Conservation (phyloP, 35 echinoderm and acorn worm species). For the Apostichopus parvimensis region DNA sequence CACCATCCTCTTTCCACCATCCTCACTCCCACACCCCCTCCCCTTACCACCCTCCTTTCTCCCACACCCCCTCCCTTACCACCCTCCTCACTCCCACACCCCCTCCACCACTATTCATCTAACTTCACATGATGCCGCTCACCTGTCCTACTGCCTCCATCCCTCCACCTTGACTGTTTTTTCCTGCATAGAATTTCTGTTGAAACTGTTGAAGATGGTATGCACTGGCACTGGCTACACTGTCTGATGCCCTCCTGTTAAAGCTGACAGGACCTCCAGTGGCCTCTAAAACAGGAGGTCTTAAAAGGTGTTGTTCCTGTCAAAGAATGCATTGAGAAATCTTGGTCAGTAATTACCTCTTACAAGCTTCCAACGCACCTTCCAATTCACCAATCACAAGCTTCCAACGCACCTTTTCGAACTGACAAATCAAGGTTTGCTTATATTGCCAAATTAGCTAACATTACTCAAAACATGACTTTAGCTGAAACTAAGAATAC, state of each 20-base stretch:
- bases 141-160: conserved; percentile 68
- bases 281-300: conserved; percentile 85
- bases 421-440: too few relatives aligned
- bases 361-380: too few relatives aligned
- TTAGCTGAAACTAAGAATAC: too few relatives aligned
- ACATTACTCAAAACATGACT: too few relatives aligned
- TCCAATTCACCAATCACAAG: too few relatives aligned
- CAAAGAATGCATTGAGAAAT: background rate
- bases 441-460: too few relatives aligned
- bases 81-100: background rate
- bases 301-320: conserved; percentile 92
- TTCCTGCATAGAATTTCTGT: conserved; percentile 67
- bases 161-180: conserved; percentile 71
- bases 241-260: conserved; percentile 82
- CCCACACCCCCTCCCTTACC: background rate
- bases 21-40: background rate
- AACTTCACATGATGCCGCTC: background rate
- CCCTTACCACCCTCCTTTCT: too few relatives aligned
- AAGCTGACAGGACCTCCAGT: conserved; percentile 81
- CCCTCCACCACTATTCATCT: background rate
- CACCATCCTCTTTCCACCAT: background rate
- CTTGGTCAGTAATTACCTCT: too few relatives aligned
- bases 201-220: conserved; percentile 88
- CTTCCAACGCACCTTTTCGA: too few relatives aligned
- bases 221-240: conserved; percentile 58